Evolutionary conservation across 2,888 invertebrate genomes (phyloP).

Genomic region (Leptopilina syphax): DNA sequence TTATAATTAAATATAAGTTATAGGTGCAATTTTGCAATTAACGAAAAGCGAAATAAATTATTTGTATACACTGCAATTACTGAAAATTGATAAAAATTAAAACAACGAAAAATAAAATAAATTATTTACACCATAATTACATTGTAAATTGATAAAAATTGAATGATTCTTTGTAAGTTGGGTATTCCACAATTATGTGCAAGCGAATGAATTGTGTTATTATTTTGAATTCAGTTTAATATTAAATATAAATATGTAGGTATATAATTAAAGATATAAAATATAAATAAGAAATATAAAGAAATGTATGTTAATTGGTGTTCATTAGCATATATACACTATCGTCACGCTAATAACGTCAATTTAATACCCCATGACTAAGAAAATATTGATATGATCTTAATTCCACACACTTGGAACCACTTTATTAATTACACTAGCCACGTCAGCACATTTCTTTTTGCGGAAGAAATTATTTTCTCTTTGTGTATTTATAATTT

Average conservation of each 20-base stretch:
- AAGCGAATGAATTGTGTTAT: neutral
- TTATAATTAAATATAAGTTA: too few species aligned
- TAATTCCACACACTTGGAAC: constrained; percentile 25
- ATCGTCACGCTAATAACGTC: constrained; percentile 3
- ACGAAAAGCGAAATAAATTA: too few species aligned
- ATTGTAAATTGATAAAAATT: too few species aligned
- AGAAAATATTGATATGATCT: constrained; percentile 25
- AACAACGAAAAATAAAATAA: too few species aligned
- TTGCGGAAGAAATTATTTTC: constrained; percentile 29
- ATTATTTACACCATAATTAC: too few species aligned
- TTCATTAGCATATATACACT: constrained; percentile 6
- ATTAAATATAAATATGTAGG: neutral
- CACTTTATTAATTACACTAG: constrained; percentile 32
- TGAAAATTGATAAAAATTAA: too few species aligned
- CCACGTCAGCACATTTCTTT: constrained; percentile 38
- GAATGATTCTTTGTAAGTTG: too few species aligned
- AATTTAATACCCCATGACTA: constrained; percentile 5
- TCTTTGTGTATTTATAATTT: neutral
- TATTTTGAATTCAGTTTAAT: neutral
- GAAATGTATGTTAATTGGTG: neutral
- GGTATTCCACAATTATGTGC: too few species aligned
- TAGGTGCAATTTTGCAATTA: too few species aligned
- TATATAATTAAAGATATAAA: neutral
- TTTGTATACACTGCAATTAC: too few species aligned
- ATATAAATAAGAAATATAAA: constrained; percentile 9